Evolutionary conservation across 1,140 invertebrate species (phyloP), one percentile per base, ranked within the genome.

Genomic region (Probaryconus sp.): DNA sequence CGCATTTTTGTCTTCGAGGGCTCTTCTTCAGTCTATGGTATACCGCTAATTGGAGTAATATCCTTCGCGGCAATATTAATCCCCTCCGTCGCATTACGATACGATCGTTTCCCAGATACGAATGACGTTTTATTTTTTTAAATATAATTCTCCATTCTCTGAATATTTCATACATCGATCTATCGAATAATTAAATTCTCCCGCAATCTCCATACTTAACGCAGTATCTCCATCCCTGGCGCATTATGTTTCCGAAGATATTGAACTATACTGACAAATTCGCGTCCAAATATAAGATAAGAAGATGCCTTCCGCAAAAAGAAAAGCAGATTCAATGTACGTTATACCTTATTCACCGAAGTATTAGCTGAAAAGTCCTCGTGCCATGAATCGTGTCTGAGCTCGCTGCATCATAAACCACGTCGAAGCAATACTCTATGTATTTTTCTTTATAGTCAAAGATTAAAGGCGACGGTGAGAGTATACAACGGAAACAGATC

Each of bases 401-500:
- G 65, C 65, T 70, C 45, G 43, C 53, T 67, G 65, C 65, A 56
- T 67, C 65, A 65, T 76, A 76, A 70, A 76, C 65, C 72, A 65
- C 45, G 28, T 26, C 11, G 33, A 18, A 13, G 53, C 47, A 58
- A 47, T 50, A 43, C 65, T 56, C 60, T 76, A 70, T 63, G 65
- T 65, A 70, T 55, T 47, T 75, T 75, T 76, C 64, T 70, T 58
- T 74, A 74, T 61, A 60, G 72, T 69, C 48, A 58, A 71, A 65
- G 73, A 70, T 76, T 76, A 76, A 70, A 65, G 73, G 53, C 61
- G 67, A 76, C 71, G 55, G 48, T 48, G 73, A 63, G 67, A 47
- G 55, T 45, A 47, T 43, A 42, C 26, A 11, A 7, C 60, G 48
- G 72, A 60, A 67, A 71, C 56, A 50, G 45, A 76, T 76, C 61